A percentile compares a stretch with the other conserved stretches of the same genome.
phyloP scores from a whole-genome alignment of 2,888 invertebrate species.

The Cheilosia variabilis region DNA sequence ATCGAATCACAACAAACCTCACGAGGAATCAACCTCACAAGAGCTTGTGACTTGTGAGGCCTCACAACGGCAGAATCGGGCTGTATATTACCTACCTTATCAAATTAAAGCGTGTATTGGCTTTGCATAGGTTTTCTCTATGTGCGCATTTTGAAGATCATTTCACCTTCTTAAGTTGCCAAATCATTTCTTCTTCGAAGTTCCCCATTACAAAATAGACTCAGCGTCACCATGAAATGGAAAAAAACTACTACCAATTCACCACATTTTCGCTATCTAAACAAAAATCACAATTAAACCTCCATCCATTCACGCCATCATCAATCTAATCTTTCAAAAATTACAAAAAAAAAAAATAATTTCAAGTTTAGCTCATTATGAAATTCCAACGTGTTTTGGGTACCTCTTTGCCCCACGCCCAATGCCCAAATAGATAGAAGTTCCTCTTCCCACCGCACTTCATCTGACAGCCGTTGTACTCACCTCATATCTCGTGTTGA shows the following conservation, averaged over 20 bases:
- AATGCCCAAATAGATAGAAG: conserved; percentile 19
- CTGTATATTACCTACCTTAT: too few species aligned
- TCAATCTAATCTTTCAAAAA: background rate
- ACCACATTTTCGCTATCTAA: background rate
- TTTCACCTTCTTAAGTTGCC: too few species aligned
- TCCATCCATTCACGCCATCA: background rate
- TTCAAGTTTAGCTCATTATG: conserved; percentile 44
- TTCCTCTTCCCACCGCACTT: conserved; percentile 17
- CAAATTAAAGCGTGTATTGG: too few species aligned
- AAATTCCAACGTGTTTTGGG: conserved; percentile 23
- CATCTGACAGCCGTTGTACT: background rate
- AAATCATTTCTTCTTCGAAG: too few species aligned
- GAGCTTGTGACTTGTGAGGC: too few species aligned
- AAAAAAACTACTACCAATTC: too few species aligned
- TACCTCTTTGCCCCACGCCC: background rate
- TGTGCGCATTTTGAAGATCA: too few species aligned
- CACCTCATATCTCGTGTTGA: conserved; percentile 15
- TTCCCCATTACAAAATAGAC: background rate
- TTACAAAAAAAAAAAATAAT: background rate
- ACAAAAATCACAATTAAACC: background rate
- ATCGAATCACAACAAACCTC: too few species aligned
- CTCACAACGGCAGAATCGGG: too few species aligned
- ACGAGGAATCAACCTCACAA: too few species aligned
- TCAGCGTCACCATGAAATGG: too few species aligned
- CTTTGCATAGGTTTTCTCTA: too few species aligned